phyloP scores from a whole-genome alignment of 2,113 vertebrate genomes.

The Leptobrachium leishanense region DNA sequence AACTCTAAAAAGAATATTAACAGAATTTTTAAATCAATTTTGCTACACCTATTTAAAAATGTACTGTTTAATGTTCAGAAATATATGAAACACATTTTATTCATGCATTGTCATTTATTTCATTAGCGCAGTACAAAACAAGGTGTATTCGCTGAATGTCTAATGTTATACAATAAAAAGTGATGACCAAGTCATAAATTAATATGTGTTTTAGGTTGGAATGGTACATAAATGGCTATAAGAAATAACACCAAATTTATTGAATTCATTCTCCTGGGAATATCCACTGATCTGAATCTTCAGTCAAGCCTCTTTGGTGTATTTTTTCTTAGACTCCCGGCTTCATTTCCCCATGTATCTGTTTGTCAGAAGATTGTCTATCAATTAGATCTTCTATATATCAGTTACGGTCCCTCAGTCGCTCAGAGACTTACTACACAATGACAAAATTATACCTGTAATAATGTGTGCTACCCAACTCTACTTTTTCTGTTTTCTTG shows the following conservation, averaged over 20 bases:
- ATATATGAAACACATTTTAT: background rate
- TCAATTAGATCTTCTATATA: slow-evolving; percentile 59
- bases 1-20: no score
- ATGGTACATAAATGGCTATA: slow-evolving; percentile 3
- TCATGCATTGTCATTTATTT: background rate
- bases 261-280: slow-evolving; percentile 53
- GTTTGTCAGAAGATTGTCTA: slow-evolving; percentile 57
- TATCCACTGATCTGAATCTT: slow-evolving; percentile 33
- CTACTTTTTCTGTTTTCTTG: slow-evolving; percentile 55
- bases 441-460: slow-evolving; percentile 44
- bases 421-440: slow-evolving; percentile 47
- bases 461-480: slow-evolving; percentile 52
- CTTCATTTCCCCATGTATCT: slow-evolving; percentile 54
- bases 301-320: slow-evolving; percentile 46
- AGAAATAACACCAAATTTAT: background rate
- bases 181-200: background rate
- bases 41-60: no score
- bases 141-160: background rate
- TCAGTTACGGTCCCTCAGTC: slow-evolving; percentile 57
- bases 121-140: background rate
- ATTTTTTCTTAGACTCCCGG: slow-evolving; percentile 40
- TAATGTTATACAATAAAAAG: background rate
- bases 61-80: background rate
- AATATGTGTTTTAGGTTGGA: no score
- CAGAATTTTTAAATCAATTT: no score